phyloP scores from a whole-genome alignment of 2,888 invertebrate species.

The Caenorhabditis panamensis region DNA sequence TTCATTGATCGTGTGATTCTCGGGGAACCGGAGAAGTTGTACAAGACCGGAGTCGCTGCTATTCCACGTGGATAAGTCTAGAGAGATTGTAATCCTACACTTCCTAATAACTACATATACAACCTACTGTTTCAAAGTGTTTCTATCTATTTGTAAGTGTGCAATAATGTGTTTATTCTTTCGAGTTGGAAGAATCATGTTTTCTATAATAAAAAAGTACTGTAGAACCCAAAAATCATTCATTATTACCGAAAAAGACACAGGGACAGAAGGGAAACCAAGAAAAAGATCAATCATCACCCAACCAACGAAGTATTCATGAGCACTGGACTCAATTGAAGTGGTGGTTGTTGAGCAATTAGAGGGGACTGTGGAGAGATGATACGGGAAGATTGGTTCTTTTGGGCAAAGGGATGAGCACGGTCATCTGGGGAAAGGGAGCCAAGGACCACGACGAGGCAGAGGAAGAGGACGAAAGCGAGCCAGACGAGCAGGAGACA shows the following conservation, averaged over 20 bases:
- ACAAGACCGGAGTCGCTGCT: constrained; percentile 76
- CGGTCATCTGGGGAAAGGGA: constrained; percentile 64
- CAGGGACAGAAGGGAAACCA: constrained; percentile 12
- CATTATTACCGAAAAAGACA: constrained; percentile 1
- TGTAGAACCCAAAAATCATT: too few species aligned
- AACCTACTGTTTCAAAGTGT: neutral
- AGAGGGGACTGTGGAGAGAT: constrained; percentile 32
- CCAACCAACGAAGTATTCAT: constrained; percentile 54
- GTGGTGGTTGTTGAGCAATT: constrained; percentile 40
- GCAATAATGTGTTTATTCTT: too few species aligned
- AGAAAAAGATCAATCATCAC: constrained; percentile 1
- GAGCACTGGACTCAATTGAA: constrained; percentile 26
- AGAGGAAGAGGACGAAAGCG: constrained; percentile 68
- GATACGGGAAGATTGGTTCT: constrained; percentile 32
- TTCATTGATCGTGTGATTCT: constrained; percentile 78
- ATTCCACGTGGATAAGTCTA: constrained; percentile 60
- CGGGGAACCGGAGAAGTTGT: constrained; percentile 78
- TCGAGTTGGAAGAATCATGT: too few species aligned
- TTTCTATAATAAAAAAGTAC: too few species aligned
- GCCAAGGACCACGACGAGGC: constrained; percentile 68
- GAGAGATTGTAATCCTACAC: too few species aligned
- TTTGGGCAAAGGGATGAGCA: constrained; percentile 64
- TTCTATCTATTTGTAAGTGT: too few species aligned
- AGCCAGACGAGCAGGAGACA: constrained; percentile 69
- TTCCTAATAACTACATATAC: neutral